Evolutionary conservation across 2,888 invertebrate species (phyloP).

Genomic region (Trichogramma dendrolimi): DNA sequence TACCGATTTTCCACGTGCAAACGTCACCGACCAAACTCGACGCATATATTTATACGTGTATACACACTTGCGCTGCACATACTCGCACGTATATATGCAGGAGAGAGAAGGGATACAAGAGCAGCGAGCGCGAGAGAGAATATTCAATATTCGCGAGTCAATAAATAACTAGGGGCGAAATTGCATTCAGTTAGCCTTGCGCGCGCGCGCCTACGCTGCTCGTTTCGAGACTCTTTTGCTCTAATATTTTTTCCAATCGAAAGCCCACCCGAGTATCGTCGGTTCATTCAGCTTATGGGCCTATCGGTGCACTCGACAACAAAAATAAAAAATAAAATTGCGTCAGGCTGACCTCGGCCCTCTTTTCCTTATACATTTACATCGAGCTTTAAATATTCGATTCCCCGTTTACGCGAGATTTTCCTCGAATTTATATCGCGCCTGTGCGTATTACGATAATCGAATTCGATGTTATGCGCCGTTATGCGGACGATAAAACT

Average conservation of each 20-base stretch:
- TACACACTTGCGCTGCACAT: no score
- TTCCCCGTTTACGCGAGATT: not conserved
- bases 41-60: not conserved
- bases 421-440: not conserved
- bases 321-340: slow-evolving; percentile 11
- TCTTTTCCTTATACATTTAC: not conserved
- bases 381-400: not conserved
- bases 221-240: no score
- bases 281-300: no score
- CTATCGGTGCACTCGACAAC: no score
- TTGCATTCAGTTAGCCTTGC: no score
- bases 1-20: no score
- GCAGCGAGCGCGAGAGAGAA: slow-evolving; percentile 10
- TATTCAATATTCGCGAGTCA: slow-evolving; percentile 20
- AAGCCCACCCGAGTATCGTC: no score
- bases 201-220: no score
- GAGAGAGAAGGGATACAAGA: no score
- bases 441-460: not conserved
- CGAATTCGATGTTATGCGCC: not conserved
- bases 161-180: slow-evolving; percentile 15
- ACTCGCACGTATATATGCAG: no score
- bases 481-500: not conserved
- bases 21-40: not conserved
- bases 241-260: no score
- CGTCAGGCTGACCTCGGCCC: not conserved